These are phyloP conservation scores for Luperina nickerlii DNA, from an alignment of 2,888 invertebrate species.

Conservation along the genomic window DNA sequence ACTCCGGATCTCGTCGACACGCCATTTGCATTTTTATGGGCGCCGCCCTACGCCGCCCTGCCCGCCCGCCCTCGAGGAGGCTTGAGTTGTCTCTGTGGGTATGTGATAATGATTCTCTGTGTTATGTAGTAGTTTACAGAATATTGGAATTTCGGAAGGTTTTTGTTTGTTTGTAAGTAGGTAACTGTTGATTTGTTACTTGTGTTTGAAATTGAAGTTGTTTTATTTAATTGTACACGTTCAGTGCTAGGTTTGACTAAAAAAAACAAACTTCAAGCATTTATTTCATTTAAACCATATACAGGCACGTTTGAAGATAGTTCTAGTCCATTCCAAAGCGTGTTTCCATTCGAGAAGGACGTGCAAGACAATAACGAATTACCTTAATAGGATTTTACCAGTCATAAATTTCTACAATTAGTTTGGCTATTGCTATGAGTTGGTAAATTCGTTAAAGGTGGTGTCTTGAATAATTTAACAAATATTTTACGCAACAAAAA, in stretches of 20 bases:
- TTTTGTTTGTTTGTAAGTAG: slow-evolving; percentile 7
- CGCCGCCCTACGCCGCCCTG: slow-evolving; percentile 73
- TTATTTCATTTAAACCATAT: neutral
- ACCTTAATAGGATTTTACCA: neutral
- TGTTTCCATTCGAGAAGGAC: neutral
- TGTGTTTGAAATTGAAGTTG: neutral
- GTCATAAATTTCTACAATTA: neutral
- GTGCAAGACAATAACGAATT: neutral
- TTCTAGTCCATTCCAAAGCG: neutral
- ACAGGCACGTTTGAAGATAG: neutral
- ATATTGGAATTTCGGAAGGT: slow-evolving; percentile 7
- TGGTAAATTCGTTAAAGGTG: neutral
- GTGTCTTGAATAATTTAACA: neutral
- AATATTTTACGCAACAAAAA: neutral
- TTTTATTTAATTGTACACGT: too few species aligned
- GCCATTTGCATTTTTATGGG: slow-evolving; percentile 91
- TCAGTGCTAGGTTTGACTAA: neutral
- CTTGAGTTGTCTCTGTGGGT: slow-evolving; percentile 52
- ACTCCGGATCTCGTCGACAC: slow-evolving; percentile 89
- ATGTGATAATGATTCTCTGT: slow-evolving; percentile 58
- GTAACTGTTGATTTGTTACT: slow-evolving; percentile 27
- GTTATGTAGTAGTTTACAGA: slow-evolving; percentile 47
- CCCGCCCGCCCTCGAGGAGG: slow-evolving; percentile 65
- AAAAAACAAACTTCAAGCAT: neutral
- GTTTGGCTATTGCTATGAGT: neutral